phyloP scores from a whole-genome alignment of 2,888 invertebrate genomes.

The Resseliella maxima region DNA sequence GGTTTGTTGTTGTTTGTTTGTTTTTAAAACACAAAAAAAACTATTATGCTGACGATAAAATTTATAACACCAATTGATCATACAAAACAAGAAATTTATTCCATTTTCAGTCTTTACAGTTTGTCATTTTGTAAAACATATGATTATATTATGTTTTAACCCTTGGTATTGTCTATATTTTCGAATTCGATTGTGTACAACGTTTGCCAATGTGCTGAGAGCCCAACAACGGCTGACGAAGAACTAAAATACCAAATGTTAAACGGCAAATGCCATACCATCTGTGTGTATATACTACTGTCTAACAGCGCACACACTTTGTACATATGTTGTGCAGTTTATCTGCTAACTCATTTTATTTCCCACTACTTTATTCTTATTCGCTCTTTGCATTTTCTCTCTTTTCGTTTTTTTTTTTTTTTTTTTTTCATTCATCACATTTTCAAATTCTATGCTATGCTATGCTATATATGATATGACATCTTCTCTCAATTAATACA shows the following conservation, averaged over 20 bases:
- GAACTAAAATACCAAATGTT: constrained; percentile 33
- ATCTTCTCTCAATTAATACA: neutral
- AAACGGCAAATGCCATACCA: constrained; percentile 54
- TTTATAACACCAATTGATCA: neutral
- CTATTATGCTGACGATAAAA: neutral
- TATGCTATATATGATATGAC: neutral
- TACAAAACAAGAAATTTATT: neutral
- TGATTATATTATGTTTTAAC: neutral
- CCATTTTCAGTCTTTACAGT: neutral
- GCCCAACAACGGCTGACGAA: constrained; percentile 49
- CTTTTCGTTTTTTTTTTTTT: neutral
- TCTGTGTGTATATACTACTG: constrained; percentile 16
- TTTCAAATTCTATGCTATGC: too few species aligned
- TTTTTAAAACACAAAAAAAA: neutral
- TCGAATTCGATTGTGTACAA: neutral
- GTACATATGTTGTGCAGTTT: constrained; percentile 47
- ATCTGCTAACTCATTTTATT: neutral
- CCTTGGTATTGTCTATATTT: constrained; percentile 5
- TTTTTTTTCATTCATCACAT: neutral
- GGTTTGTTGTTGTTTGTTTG: neutral
- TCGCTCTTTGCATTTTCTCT: neutral
- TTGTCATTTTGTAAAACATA: constrained; percentile 25
- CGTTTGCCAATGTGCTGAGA: neutral
- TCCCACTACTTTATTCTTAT: constrained; percentile 4
- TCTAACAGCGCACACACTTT: neutral